Evolutionary conservation across 2,113 vertebrate species (phyloP).

Genomic region (Rhinichthys klamathensis): DNA sequence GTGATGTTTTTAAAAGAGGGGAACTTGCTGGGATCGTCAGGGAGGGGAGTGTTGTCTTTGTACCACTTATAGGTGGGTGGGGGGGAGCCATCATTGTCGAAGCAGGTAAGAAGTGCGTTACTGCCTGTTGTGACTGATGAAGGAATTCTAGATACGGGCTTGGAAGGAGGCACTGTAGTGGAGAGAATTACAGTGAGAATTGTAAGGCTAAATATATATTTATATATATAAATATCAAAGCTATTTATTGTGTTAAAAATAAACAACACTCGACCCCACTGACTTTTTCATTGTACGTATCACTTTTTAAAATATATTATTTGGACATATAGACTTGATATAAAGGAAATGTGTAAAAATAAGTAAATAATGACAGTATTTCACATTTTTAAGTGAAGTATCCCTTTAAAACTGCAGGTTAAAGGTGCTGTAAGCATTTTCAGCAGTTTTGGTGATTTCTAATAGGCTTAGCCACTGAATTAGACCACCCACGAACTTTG

Average conservation of each 20-base stretch:
- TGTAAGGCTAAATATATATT: no score
- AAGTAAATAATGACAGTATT: no score
- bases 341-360: no score
- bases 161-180: slow-evolving; percentile 70
- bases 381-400: no score
- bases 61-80: slow-evolving; percentile 73
- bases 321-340: no score
- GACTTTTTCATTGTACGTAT: neutral
- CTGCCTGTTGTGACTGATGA: slow-evolving; percentile 65
- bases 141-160: slow-evolving; percentile 69
- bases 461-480: no score
- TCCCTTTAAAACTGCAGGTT: no score
- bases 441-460: no score
- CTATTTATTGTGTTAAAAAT: neutral
- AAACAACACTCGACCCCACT: neutral
- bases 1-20: slow-evolving; percentile 68
- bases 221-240: neutral
- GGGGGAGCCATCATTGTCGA: slow-evolving; percentile 68
- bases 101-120: slow-evolving; percentile 55
- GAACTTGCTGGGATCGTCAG: slow-evolving; percentile 67
- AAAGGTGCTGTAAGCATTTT: no score
- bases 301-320: neutral
- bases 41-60: slow-evolving; percentile 67
- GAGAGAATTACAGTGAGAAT: neutral
- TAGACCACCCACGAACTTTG: no score